Percentiles rank a stretch among this genome's conserved stretches.
These are phyloP conservation scores for Oreochromis niloticus DNA, from an alignment of 2,113 vertebrate genomes.

Conservation along the genomic window DNA sequence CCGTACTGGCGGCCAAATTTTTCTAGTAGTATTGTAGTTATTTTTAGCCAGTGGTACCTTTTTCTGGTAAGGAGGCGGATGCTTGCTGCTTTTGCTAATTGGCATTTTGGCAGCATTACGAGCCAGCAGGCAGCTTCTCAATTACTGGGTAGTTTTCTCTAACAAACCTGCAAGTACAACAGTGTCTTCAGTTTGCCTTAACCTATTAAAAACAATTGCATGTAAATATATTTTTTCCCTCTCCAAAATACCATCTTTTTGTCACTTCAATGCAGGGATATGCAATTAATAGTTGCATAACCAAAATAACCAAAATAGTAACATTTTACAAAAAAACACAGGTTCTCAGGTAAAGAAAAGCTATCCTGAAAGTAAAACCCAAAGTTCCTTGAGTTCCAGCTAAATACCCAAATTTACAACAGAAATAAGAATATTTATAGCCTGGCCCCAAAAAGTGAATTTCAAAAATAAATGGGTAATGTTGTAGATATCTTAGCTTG, in stretches of 20 bases:
- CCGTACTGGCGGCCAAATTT: background rate
- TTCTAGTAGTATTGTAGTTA: background rate
- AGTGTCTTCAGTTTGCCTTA: background rate
- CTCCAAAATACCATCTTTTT: constrained; percentile 10
- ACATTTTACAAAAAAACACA: background rate
- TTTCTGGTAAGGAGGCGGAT: constrained; percentile 5
- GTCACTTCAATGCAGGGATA: background rate
- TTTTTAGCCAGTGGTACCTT: background rate
- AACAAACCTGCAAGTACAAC: constrained; percentile 1
- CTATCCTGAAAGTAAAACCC: background rate
- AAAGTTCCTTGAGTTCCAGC: background rate
- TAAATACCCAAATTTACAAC: background rate
- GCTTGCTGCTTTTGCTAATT: constrained; percentile 22
- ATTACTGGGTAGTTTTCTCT: constrained; percentile 1
- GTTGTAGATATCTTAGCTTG: background rate
- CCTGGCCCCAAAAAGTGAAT: background rate
- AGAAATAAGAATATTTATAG: background rate
- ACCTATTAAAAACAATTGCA: background rate
- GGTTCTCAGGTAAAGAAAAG: background rate
- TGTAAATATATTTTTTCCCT: background rate
- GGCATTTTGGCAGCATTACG: constrained; percentile 28
- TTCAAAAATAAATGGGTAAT: background rate
- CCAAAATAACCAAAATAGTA: background rate
- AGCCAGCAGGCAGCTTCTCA: constrained; percentile 22
- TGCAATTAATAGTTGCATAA: background rate